Base-by-base conservation (phyloP, 1,140 invertebrate species). In the Anoplophora glabripennis region DNA sequence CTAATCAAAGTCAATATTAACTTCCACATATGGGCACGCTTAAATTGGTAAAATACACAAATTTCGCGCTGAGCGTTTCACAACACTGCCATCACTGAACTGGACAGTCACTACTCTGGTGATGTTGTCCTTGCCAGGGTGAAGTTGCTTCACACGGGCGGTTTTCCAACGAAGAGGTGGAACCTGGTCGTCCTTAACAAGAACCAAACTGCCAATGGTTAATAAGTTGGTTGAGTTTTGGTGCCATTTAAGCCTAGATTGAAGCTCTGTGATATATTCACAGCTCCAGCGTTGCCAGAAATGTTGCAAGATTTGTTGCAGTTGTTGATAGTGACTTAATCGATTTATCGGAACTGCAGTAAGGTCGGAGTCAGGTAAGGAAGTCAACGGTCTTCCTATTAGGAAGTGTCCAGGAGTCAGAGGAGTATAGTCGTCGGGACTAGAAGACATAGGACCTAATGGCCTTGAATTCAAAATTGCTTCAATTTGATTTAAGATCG, bases 391-490 rank as follows among this genome's bases (percentile, higher is more conserved):
- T 33, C 58, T 41, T 14, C 63, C 62, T 7, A 63, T 65, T 15
- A 75, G 54, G 57, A 76, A 75, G 61, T 77, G 74, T 5, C 67
- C 61, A 10, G 75, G 72, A 7, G 65, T 75, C 8, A 75, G 18
- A 0, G 65, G 52, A 28, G 40, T 14, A 38, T 63, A 45, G 46
- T 75, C 70, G 21, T 66, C 59, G 4, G 70, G 65, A 58, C 65
- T 47, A 12, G 53, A 37, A 21, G 59, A 57, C 47, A 69, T 38
- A 40, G 66, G 54, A 42, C 33, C 44, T 14, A 66, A 10, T 21
- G 63, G 48, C 46, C 42, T 47, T 42, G 57, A 70, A 61, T 77
- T 76, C 9, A 77, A 40, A 9, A 62, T 48, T 4, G 68, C 65
- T 49, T 74, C 72, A 8, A 72, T 52, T 42, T 71, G 65, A 36